Base-by-base conservation (phyloP, 2,797 vertebrate species). In the Anguilla pacifica region DNA sequence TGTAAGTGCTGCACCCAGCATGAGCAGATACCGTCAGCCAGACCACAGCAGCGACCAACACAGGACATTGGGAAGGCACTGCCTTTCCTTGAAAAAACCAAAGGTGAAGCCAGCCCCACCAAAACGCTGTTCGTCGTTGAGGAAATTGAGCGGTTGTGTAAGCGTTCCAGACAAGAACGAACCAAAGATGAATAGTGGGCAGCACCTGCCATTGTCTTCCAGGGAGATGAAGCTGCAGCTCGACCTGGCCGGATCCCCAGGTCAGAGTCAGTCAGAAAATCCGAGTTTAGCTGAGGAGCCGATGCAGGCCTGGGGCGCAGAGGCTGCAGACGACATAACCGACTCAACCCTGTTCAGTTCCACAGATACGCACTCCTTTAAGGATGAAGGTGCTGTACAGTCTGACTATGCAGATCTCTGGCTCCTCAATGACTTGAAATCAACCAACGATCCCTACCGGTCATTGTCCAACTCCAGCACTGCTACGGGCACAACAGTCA, bases 371-470 rank as follows among this genome's bases (percentile, higher is more conserved):
- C 97, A 98, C 90, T 97, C 98, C 87, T 99, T 99, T 95, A 99
- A 99, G 95, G 97, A 98, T 79, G 98, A 99, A 94, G 97, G 98
- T 94, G 97, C 97, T 93, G 98, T 99, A 92, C 98, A 98, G 95
- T 97, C 98, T 94, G 98, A 99, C 97, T 99, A 99, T 98, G 98
- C 98, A 97, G 98, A 99, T 94, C 97, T 99, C 93, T 99, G 99
- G 99, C 98, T 99, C 95, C 96, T 98, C 91, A 99, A 97, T 46
- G 98, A 99, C 94, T 96, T 98, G 93, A 99, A 98, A 96, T 96
- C 98, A 92, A 98, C 98, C 92, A 98, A 92, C 53, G 97, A 98
- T 93, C 97, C 98, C 91, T 98, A 99, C 92, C 96, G 97, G 83
- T 98, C 98, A 89, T 96, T 99, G 96, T 99, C 98, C 90, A 99